These are phyloP conservation scores for Zygogramma bicolorata DNA, from an alignment of 2,888 invertebrate species.

Conservation along the genomic window DNA sequence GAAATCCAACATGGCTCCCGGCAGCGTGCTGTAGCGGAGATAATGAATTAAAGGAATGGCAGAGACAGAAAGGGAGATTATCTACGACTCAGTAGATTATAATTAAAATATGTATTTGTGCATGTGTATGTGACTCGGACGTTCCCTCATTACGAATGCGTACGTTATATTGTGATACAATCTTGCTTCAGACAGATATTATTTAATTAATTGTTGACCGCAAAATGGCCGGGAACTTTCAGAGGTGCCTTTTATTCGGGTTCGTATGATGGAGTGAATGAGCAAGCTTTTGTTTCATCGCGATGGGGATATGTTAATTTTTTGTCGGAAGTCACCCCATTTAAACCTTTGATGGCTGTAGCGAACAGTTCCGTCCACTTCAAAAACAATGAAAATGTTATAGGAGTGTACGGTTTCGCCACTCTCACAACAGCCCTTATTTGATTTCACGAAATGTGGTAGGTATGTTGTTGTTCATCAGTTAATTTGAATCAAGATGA, in stretches of 20 bases:
- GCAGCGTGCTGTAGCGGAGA: slow-evolving; percentile 19
- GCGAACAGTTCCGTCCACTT: not conserved
- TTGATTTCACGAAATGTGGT: too few relatives aligned
- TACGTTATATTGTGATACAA: slow-evolving; percentile 28
- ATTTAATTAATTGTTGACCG: slow-evolving; percentile 22
- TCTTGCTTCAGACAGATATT: slow-evolving; percentile 31
- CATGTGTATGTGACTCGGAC: slow-evolving; percentile 32
- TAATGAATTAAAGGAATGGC: slow-evolving; percentile 52
- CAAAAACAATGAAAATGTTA: not conserved
- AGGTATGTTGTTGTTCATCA: too few relatives aligned
- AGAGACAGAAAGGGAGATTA: slow-evolving; percentile 47
- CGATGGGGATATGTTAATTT: not conserved
- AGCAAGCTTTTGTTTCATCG: not conserved
- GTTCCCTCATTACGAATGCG: slow-evolving; percentile 30
- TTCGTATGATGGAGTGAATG: not conserved
- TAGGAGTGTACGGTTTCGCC: not conserved
- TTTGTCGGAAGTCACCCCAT: not conserved
- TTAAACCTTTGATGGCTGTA: not conserved
- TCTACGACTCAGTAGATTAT: slow-evolving; percentile 49
- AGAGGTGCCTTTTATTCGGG: slow-evolving; percentile 1
- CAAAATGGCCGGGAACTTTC: slow-evolving; percentile 12
- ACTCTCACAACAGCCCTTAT: not conserved
- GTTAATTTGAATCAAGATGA: too few relatives aligned
- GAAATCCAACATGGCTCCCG: slow-evolving; percentile 15
- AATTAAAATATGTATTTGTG: slow-evolving; percentile 49